Conservation (phyloP, 2,888 invertebrate genomes). For the Troglohyphantes excavatus region DNA sequence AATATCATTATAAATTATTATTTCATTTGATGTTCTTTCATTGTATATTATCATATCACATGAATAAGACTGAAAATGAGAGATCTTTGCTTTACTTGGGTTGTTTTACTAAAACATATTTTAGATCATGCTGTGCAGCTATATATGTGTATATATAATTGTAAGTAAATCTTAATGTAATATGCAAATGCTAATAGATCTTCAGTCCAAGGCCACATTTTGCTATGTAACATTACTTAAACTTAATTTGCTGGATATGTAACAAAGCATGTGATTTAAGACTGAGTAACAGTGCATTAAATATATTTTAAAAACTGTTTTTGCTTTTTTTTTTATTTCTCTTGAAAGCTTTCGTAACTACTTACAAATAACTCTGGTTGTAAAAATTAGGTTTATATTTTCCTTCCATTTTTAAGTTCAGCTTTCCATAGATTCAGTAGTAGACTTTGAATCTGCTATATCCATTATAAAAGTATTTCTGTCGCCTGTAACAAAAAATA, state of each 20-base stretch:
- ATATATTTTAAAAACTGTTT: slow-evolving; percentile 44
- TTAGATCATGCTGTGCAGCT: slow-evolving; percentile 33
- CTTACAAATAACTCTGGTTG: no score
- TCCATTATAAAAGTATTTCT: no score
- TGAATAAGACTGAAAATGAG: slow-evolving; percentile 2
- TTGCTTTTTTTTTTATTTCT: background rate
- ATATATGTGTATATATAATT: slow-evolving; percentile 40
- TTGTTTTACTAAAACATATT: slow-evolving; percentile 46
- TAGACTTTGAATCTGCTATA: no score
- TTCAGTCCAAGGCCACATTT: background rate
- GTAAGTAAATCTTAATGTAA: slow-evolving; percentile 23
- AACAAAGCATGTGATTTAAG: slow-evolving; percentile 33
- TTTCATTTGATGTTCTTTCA: slow-evolving; percentile 47
- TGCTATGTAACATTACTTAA: background rate
- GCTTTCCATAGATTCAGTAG: no score
- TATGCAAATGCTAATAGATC: slow-evolving; percentile 5
- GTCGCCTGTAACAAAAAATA: no score
- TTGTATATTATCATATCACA: slow-evolving; percentile 43
- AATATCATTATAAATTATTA: slow-evolving; percentile 49
- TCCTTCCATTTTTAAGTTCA: no score
- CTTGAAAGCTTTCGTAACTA: background rate
- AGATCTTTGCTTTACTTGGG: slow-evolving; percentile 28
- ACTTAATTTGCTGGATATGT: slow-evolving; percentile 1
- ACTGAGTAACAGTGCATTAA: slow-evolving; percentile 39
- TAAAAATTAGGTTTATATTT: no score